Evolutionary conservation across 2,888 invertebrate species (phyloP), one percentile per base, ranked within the genome.

Genomic region (Ametastegia equiseti): DNA sequence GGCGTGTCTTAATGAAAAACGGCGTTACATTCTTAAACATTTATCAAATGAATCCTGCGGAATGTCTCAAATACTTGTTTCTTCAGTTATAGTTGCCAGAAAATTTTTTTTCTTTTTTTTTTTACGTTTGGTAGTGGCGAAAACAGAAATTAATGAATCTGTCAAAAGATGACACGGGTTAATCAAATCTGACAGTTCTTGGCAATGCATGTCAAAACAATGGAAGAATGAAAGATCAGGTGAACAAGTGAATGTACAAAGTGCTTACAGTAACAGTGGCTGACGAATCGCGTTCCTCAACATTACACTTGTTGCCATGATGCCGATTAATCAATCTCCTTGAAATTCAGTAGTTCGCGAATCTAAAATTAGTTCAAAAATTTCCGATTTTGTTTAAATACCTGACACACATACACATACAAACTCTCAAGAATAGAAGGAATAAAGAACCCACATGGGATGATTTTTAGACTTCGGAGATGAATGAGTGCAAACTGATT

Each of bases 291-390:
- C 36, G 19, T 73, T 50, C 7, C 54, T 50, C 19, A 75, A 23
- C 75, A 75, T 54, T 23, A 9, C 36, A 54, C 75, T 54, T 75
- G 45, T 36, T 33, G 75, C 75, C 75, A 75, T 75, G 36, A 36
- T 75, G 19, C 2, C 47, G 27, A 63, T 27, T 30, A 15, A 9
- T 30, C 60, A n/a, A n/a, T n/a, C n/a, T n/a, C n/a, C n/a, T 60
- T 15, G 60, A 42, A 6, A 5, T 42, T 42, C 5, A 42, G 42
- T 42, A 42, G 42, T 6, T 42, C 5, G n/a, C n/a, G n/a, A n/a
- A n/a, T n/a, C n/a, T n/a, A n/a, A n/a, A n/a, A n/a, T n/a, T n/a
- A n/a, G n/a, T n/a, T n/a, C n/a, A n/a, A n/a, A n/a, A n/a, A n/a
- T n/a, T n/a, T n/a, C n/a, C n/a, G n/a, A n/a, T n/a, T n/a, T n/a